Evolutionary conservation across 1,140 invertebrate genomes (phyloP).

Genomic region (Bacillus rossius): DNA sequence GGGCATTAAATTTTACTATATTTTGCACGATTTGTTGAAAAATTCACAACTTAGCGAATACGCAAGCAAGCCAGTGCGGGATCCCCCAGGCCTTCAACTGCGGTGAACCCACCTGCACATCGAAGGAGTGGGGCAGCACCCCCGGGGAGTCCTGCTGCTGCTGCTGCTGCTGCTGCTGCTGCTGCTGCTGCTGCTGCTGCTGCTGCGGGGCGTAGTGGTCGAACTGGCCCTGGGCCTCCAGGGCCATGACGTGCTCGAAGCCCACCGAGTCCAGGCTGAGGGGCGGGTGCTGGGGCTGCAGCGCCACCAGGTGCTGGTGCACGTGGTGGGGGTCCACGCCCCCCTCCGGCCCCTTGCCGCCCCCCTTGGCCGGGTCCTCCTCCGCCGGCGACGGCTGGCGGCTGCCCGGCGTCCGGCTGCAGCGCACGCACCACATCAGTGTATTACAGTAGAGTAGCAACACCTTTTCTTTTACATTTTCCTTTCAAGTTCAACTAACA

Average conservation of each 20-base stretch:
- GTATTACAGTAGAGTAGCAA: too few species aligned
- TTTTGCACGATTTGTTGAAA: too few species aligned
- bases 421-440: too few species aligned
- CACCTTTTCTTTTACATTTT: too few species aligned
- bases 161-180: slow-evolving; percentile 53
- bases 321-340: slow-evolving; percentile 46
- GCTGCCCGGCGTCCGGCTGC: slow-evolving; percentile 79
- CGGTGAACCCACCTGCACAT: slow-evolving; percentile 47
- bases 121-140: slow-evolving; percentile 44
- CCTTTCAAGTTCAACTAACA: too few species aligned
- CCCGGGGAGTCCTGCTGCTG: slow-evolving; percentile 51
- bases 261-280: slow-evolving; percentile 20
- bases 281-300: slow-evolving; percentile 15
- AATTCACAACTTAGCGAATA: too few species aligned
- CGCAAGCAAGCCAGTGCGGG: too few species aligned
- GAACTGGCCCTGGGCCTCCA: slow-evolving; percentile 13
- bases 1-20: too few species aligned
- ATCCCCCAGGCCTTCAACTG: too few species aligned
- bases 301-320: slow-evolving; percentile 16
- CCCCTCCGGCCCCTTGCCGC: slow-evolving; percentile 50
- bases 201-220: slow-evolving; percentile 8
- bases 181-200: slow-evolving; percentile 43
- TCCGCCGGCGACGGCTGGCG: slow-evolving; percentile 86
- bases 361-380: slow-evolving; percentile 62
- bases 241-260: slow-evolving; percentile 27